Percentiles rank a stretch among this genome's conserved stretches.
These are phyloP conservation scores for Callipepla californica DNA, from an alignment of 2,113 vertebrate genomes.

Conservation along the genomic window DNA sequence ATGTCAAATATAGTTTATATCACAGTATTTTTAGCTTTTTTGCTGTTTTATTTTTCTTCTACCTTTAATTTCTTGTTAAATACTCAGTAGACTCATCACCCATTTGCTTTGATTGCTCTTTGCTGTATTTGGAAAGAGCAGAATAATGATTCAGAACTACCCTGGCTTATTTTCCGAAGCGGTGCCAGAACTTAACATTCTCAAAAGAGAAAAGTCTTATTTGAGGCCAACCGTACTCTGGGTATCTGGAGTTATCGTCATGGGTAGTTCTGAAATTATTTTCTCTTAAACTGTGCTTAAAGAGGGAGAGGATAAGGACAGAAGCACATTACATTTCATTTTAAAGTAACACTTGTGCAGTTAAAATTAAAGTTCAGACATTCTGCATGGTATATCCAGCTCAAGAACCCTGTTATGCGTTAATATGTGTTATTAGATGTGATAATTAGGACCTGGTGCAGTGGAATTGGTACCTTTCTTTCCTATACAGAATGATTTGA, in stretches of 20 bases:
- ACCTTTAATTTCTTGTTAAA: neutral
- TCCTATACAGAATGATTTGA: neutral
- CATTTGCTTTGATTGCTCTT: neutral
- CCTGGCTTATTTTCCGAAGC: neutral
- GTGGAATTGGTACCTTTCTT: neutral
- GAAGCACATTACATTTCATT: neutral
- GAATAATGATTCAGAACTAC: neutral
- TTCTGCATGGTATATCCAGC: neutral
- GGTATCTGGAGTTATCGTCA: neutral
- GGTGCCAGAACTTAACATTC: neutral
- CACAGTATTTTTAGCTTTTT: neutral
- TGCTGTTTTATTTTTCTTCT: neutral
- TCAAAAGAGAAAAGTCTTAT: too few relatives aligned
- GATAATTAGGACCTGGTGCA: neutral
- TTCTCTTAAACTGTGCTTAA: neutral
- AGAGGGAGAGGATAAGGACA: neutral
- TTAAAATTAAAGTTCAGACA: neutral
- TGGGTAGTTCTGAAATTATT: neutral
- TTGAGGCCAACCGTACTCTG: neutral
- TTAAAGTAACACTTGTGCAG: neutral
- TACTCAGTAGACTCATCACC: fast-evolving
- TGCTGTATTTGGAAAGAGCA: neutral
- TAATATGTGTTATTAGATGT: neutral
- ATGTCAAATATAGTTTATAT: neutral
- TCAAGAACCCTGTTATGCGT: neutral